A percentile compares a stretch with the other conserved stretches of the same genome.
These are phyloP conservation scores for Cryptoblepharus egeriae DNA, from an alignment of 2,797 vertebrate genomes.

Conservation along the genomic window DNA sequence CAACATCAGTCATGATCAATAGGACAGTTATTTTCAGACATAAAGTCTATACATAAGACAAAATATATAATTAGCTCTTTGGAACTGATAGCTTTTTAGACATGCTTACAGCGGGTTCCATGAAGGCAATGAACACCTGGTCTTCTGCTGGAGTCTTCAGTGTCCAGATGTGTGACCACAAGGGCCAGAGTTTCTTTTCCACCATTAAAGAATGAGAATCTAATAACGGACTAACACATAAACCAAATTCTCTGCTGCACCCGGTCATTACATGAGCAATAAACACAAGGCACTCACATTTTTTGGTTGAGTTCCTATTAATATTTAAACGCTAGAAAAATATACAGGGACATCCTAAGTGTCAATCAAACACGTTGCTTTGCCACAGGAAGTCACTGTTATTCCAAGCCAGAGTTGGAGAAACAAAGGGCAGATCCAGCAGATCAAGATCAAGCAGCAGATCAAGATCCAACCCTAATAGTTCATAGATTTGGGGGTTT, in stretches of 20 bases:
- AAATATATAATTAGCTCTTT: background rate
- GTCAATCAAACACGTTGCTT: background rate
- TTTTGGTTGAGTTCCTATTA: background rate
- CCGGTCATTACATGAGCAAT: background rate
- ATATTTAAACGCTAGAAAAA: background rate
- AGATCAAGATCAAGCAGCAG: no score
- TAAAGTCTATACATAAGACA: no score
- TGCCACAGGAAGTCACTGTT: conserved; percentile 46
- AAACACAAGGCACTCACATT: background rate
- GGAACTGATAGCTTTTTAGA: background rate
- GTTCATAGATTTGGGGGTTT: background rate
- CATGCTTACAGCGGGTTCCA: background rate
- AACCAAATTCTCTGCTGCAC: no score
- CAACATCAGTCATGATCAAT: no score
- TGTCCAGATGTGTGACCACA: background rate
- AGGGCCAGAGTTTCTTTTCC: background rate
- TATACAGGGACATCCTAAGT: background rate
- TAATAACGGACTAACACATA: no score
- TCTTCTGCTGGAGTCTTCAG: background rate
- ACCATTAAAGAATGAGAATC: no score
- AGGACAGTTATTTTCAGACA: no score
- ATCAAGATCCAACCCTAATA: no score
- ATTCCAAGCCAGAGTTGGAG: background rate
- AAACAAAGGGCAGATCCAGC: no score
- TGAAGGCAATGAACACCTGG: accelerated